Conservation (phyloP, 2,888 invertebrate genomes). For the Caenorhabditis macrosperma region DNA sequence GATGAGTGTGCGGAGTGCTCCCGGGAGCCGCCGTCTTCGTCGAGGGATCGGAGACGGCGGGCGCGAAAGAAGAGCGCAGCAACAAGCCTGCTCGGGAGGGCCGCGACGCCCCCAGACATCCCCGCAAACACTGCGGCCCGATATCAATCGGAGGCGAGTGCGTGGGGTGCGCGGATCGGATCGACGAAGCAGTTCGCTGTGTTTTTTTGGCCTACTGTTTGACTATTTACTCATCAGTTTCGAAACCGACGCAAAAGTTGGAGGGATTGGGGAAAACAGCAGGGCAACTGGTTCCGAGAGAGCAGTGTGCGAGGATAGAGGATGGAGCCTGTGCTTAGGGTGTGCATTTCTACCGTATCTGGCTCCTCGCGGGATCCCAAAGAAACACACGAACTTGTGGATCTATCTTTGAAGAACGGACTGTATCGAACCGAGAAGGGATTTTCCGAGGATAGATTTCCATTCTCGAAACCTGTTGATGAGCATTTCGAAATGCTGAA, state of each 20-base stretch:
- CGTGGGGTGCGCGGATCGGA: conserved; percentile 48
- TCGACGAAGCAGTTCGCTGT: conserved; percentile 3
- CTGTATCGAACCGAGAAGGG: no score
- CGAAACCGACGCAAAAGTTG: conserved; percentile 31
- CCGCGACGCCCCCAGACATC: conserved; percentile 41
- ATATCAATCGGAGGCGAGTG: conserved; percentile 38
- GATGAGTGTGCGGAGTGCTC: conserved; percentile 57
- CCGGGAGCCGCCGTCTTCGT: conserved; percentile 45
- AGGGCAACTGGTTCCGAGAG: conserved; percentile 22
- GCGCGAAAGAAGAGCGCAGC: conserved; percentile 15
- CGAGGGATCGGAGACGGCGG: conserved; percentile 38
- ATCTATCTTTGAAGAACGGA: no score
- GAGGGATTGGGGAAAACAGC: not conserved
- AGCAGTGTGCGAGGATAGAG: not conserved
- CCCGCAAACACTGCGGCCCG: conserved; percentile 38
- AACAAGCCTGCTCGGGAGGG: conserved; percentile 1
- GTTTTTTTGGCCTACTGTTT: conserved; percentile 17
- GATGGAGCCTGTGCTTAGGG: no score
- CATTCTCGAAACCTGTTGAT: no score
- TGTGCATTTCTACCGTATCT: not conserved
- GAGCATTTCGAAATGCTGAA: no score
- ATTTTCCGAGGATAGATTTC: no score
- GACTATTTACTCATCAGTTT: conserved; percentile 50
- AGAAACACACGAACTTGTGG: no score
- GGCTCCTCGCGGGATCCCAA: no score